A percentile compares a stretch with the other conserved stretches of the same genome.
Evolutionary conservation across 2,888 invertebrate genomes (phyloP).

Genomic region (Leptogaster cylindrica): DNA sequence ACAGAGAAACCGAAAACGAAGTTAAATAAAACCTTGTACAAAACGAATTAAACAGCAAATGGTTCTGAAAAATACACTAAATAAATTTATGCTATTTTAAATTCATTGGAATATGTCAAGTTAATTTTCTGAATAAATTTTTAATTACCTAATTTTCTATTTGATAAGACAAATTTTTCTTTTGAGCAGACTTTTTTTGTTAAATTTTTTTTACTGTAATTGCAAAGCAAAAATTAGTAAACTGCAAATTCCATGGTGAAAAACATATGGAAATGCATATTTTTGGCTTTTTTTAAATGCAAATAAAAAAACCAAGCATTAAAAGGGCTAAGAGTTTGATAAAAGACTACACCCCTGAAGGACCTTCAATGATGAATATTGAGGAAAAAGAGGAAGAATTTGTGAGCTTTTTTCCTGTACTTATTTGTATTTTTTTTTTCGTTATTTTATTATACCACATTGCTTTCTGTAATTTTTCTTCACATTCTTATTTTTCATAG

Average conservation of each 20-base stretch:
- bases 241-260: not conserved
- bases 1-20: too few relatives aligned
- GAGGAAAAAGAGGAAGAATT: conserved; percentile 26
- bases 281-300: not conserved
- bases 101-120: too few relatives aligned
- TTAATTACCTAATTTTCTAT: too few relatives aligned
- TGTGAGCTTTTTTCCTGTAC: not conserved
- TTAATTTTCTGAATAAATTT: too few relatives aligned
- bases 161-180: too few relatives aligned
- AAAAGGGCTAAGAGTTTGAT: conserved; percentile 5
- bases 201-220: too few relatives aligned
- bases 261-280: not conserved
- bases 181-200: too few relatives aligned
- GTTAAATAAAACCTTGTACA: too few relatives aligned
- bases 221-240: not conserved
- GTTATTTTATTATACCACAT: not conserved
- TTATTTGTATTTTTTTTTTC: not conserved
- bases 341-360: not conserved
- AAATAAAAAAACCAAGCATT: not conserved
- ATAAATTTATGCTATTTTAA: too few relatives aligned
- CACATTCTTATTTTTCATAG: conserved; percentile 32
- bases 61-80: too few relatives aligned
- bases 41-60: too few relatives aligned
- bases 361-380: conserved; percentile 27
- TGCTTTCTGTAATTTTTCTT: conserved; percentile 17